These are phyloP conservation scores for Caerostris extrusa DNA, from an alignment of 1,140 invertebrate species.

Conservation along the genomic window DNA sequence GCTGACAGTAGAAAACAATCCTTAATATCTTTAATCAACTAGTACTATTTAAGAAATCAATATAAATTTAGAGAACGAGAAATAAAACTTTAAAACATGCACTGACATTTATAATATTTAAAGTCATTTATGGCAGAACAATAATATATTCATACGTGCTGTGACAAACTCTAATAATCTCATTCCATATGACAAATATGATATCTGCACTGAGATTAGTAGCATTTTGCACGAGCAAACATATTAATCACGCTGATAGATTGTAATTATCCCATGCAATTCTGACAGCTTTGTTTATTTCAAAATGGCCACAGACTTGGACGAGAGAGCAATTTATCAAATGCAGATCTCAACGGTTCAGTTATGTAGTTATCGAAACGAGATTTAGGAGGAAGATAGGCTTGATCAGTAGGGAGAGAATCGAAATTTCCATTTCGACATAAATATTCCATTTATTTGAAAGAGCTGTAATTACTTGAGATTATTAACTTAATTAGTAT, in stretches of 20 bases:
- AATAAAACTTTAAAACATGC: no score
- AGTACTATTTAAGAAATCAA: no score
- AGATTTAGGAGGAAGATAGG: neutral
- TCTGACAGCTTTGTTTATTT: neutral
- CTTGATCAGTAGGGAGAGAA: neutral
- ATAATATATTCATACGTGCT: no score
- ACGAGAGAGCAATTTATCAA: neutral
- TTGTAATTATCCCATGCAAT: neutral
- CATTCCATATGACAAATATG: no score
- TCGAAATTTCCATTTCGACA: neutral
- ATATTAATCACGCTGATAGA: neutral
- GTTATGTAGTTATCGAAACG: neutral
- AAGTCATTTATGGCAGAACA: no score
- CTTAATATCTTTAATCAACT: no score
- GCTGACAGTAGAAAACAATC: no score
- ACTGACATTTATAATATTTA: no score
- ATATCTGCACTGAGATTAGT: no score
- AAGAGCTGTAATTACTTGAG: neutral
- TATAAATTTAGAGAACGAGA: no score
- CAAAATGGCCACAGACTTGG: conserved; percentile 1
- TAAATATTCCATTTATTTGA: conserved; percentile 25
- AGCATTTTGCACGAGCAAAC: neutral
- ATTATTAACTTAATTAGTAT: conserved; percentile 9
- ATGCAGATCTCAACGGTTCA: neutral
- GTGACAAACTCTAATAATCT: no score